Percentiles rank a stretch among this genome's conserved stretches.
These are phyloP conservation scores for Myripristis murdjan DNA, from an alignment of 2,797 vertebrate species.

Conservation along the genomic window DNA sequence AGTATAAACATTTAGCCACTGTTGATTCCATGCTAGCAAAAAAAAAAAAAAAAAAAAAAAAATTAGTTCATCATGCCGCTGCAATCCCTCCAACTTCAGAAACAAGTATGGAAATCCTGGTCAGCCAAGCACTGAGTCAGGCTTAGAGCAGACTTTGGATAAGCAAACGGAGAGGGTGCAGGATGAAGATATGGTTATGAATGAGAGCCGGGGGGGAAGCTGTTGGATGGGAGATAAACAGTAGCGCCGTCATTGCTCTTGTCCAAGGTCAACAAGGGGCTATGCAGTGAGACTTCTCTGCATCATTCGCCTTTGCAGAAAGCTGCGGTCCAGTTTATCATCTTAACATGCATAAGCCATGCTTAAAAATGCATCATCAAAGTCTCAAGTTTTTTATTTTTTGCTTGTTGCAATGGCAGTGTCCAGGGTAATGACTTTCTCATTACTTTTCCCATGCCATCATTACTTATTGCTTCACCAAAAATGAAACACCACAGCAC, in stretches of 20 bases:
- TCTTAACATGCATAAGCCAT: conserved; percentile 8
- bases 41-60: too few species aligned
- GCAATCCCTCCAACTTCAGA: conserved; percentile 47
- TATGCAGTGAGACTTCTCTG: conserved; percentile 51
- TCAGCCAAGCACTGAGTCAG: conserved; percentile 48
- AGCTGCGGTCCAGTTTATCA: conserved; percentile 9
- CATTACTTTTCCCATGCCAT: background rate
- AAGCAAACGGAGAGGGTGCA: conserved; percentile 72
- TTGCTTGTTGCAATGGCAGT: background rate
- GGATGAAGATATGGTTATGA: conserved; percentile 77
- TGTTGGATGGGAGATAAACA: conserved; percentile 79
- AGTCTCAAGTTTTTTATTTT: conserved; percentile 6
- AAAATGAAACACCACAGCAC: conserved; percentile 34
- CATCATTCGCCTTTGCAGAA: conserved; percentile 38
- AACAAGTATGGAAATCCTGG: conserved; percentile 59
- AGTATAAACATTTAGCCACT: conserved; percentile 41
- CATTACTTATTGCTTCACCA: too few species aligned
- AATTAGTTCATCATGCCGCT: conserved; percentile 33
- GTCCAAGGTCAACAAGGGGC: conserved; percentile 79
- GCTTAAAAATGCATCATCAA: background rate
- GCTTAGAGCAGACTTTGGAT: conserved; percentile 68
- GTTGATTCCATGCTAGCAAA: conserved; percentile 48
- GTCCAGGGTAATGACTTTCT: background rate
- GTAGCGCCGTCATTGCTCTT: conserved; percentile 51
- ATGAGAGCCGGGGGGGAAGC: conserved; percentile 66